phyloP scores from a whole-genome alignment of 2,888 invertebrate genomes.

The Campoplex nolae region DNA sequence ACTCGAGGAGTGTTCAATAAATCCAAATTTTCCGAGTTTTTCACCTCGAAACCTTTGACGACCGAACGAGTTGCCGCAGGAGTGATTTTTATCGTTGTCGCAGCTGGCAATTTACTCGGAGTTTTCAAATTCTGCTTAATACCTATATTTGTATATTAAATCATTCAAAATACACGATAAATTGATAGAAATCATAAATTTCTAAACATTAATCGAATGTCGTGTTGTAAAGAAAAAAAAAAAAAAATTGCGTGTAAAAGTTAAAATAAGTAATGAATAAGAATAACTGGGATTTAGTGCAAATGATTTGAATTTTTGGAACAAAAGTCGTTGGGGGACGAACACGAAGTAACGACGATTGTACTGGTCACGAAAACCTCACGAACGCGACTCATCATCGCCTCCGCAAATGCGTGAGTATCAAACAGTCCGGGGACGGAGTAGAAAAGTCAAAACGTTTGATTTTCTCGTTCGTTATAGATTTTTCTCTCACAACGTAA shows the following conservation, averaged over 20 bases:
- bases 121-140: constrained; percentile 82
- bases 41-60: constrained; percentile 80
- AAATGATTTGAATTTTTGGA: not conserved
- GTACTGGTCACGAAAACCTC: not conserved
- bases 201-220: not conserved
- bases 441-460: constrained; percentile 86
- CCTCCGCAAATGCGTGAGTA: constrained; percentile 82
- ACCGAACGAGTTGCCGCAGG: constrained; percentile 77
- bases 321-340: not conserved
- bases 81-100: constrained; percentile 79
- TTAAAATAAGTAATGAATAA: not conserved
- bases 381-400: constrained; percentile 33
- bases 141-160: constrained; percentile 81
- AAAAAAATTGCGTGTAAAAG: not conserved
- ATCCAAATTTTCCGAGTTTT: constrained; percentile 75
- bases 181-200: constrained; percentile 5
- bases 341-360: not conserved
- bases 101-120: constrained; percentile 73
- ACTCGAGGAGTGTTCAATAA: constrained; percentile 72
- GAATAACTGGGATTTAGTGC: not conserved
- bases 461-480: constrained; percentile 72
- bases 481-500: constrained; percentile 68
- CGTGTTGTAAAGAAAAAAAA: not conserved
- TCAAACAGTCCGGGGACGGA: constrained; percentile 87
- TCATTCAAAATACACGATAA: constrained; percentile 63